These are phyloP conservation scores for Alaudala cheleensis DNA, from an alignment of 2,113 vertebrate species.

Conservation along the genomic window DNA sequence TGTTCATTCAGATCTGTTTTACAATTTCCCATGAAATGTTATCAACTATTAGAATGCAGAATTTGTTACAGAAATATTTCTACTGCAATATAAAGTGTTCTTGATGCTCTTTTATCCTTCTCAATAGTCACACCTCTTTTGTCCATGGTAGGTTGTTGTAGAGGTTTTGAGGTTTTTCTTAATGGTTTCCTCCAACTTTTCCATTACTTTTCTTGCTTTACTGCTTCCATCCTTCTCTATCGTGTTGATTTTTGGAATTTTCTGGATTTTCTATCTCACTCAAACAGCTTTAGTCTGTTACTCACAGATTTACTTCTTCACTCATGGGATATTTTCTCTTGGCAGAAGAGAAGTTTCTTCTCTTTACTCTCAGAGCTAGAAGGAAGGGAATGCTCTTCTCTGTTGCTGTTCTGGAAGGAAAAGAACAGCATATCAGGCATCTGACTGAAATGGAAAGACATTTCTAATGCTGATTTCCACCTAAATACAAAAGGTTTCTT, in stretches of 20 bases:
- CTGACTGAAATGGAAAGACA: not conserved
- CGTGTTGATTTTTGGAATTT: accelerated
- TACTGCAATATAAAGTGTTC: not conserved
- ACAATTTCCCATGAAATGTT: not conserved
- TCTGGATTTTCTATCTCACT: not conserved
- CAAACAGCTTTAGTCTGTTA: not conserved
- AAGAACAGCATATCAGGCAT: not conserved
- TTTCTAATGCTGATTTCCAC: not conserved
- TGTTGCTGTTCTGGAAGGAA: not conserved
- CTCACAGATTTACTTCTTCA: not conserved
- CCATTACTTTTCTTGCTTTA: not conserved
- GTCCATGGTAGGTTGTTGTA: not conserved
- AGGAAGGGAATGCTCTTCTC: not conserved
- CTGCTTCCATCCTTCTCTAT: not conserved
- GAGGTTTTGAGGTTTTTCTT: not conserved
- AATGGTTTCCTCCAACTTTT: not conserved
- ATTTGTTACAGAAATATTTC: not conserved
- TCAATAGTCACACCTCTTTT: not conserved
- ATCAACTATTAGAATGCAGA: not conserved
- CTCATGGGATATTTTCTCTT: not conserved
- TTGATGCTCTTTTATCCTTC: not conserved
- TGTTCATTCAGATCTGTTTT: not conserved
- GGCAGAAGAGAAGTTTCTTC: not conserved
- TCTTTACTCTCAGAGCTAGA: not conserved
- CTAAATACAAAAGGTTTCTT: not conserved